These are phyloP conservation scores for Hydropotes inermis DNA, from an alignment of 2,113 vertebrate species.

Conservation along the genomic window DNA sequence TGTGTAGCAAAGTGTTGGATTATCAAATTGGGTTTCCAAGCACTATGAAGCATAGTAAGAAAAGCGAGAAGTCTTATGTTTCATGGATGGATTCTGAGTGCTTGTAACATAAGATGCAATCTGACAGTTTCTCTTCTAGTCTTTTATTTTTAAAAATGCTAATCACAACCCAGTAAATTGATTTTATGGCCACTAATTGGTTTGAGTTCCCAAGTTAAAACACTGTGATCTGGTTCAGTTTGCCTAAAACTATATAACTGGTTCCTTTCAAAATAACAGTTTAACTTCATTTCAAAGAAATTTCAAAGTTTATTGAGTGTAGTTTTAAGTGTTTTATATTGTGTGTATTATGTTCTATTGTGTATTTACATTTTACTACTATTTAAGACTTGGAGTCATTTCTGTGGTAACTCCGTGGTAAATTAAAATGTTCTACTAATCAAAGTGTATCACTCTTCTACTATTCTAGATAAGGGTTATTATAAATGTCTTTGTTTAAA, in stretches of 20 bases:
- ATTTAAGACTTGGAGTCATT: not conserved
- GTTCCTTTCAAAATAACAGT: slow-evolving; percentile 1
- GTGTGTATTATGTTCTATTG: not conserved
- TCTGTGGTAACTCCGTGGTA: not conserved
- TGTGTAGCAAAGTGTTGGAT: not conserved
- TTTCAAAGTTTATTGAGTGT: not conserved
- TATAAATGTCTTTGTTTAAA: not conserved
- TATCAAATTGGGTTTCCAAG: slow-evolving; percentile 3
- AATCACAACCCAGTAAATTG: not conserved
- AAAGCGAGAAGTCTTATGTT: not conserved
- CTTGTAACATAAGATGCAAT: not conserved
- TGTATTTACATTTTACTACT: not conserved
- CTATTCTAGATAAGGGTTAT: slow-evolving; percentile 3
- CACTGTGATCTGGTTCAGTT: not conserved
- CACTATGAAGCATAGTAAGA: not conserved
- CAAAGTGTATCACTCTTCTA: not conserved
- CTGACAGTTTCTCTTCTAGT: not conserved
- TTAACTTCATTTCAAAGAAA: slow-evolving; percentile 36
- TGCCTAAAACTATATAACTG: not conserved
- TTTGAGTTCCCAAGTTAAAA: not conserved
- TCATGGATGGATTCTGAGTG: not conserved
- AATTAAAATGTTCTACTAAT: not conserved
- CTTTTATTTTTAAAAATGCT: slow-evolving; percentile 9
- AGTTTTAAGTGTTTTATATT: slow-evolving; percentile 23
- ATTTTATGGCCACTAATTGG: not conserved